Evolutionary conservation across 1,140 invertebrate genomes (phyloP).

Genomic region (Eurytemora carolleeae): DNA sequence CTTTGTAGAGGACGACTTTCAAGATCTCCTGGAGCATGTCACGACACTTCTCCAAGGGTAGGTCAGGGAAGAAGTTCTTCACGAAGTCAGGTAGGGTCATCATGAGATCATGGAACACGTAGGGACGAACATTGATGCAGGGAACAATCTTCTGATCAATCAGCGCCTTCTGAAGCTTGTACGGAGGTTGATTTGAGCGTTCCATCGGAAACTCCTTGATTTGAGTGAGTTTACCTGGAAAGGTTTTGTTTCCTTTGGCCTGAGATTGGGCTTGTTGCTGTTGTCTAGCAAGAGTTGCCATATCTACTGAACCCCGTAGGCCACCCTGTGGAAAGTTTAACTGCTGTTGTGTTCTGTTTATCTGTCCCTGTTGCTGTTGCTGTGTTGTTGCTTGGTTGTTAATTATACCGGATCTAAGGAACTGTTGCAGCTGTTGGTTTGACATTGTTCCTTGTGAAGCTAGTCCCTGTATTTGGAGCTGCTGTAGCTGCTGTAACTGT

Average conservation of each 20-base stretch:
- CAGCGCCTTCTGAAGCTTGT: slow-evolving; percentile 50
- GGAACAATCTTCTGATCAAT: slow-evolving; percentile 53
- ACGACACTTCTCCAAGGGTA: slow-evolving; percentile 45
- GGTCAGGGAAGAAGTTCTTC: slow-evolving; percentile 51
- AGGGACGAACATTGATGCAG: slow-evolving; percentile 65
- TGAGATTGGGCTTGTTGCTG: not conserved
- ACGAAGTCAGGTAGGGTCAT: slow-evolving; percentile 61
- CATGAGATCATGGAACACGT: slow-evolving; percentile 50
- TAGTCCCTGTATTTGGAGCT: not conserved
- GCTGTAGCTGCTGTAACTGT: not conserved
- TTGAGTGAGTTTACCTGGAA: slow-evolving; percentile 13
- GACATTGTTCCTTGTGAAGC: too few relatives aligned
- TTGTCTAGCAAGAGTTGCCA: not conserved
- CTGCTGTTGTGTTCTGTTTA: not conserved
- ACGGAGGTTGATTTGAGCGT: slow-evolving; percentile 30
- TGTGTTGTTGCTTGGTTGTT: not conserved
- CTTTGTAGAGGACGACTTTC: slow-evolving; percentile 50
- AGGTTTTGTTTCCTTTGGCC: not conserved
- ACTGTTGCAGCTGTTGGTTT: not conserved
- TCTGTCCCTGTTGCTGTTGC: too few relatives aligned
- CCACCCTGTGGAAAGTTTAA: not conserved
- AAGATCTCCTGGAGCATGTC: slow-evolving; percentile 51
- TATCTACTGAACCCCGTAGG: not conserved
- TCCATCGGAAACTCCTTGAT: slow-evolving; percentile 14
- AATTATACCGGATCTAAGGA: not conserved